Percentiles rank a stretch among this genome's conserved stretches.
phyloP scores from a whole-genome alignment of 2,888 invertebrate species.

The Drosophila anceps region DNA sequence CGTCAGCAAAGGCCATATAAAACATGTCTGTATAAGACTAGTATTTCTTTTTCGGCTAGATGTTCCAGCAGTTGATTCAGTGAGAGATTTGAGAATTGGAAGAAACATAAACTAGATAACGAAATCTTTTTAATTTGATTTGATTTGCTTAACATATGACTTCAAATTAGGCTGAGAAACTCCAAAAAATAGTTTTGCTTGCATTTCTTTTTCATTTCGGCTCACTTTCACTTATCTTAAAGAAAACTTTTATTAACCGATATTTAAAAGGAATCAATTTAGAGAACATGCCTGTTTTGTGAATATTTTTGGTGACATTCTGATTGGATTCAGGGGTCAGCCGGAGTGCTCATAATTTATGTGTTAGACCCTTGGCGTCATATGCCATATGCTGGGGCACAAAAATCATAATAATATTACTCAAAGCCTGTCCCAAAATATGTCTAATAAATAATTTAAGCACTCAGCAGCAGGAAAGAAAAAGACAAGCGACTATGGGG shows the following conservation, averaged over 20 bases:
- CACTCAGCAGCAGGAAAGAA: conserved; percentile 42
- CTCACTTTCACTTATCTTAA: too few relatives aligned
- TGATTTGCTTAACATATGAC: neutral
- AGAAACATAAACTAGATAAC: neutral
- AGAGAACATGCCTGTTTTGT: conserved; percentile 4
- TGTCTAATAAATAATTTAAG: conserved; percentile 78
- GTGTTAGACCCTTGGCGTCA: conserved; percentile 42
- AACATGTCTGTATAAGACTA: neutral
- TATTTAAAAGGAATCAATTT: conserved; percentile 5
- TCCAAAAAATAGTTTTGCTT: neutral
- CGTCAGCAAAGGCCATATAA: conserved; percentile 12
- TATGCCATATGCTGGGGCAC: conserved; percentile 59
- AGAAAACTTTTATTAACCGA: neutral
- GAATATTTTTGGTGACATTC: conserved; percentile 35
- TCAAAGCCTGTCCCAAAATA: conserved; percentile 72
- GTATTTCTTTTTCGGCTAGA: too few relatives aligned
- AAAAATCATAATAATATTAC: conserved; percentile 65
- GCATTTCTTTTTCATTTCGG: neutral
- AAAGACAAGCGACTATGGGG: neutral
- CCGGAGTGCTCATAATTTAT: conserved; percentile 63
- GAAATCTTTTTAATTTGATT: neutral
- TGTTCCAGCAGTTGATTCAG: neutral
- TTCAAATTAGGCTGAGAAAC: neutral
- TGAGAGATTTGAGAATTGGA: neutral
- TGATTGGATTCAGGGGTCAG: conserved; percentile 62